A percentile compares a stretch with the other conserved stretches of the same genome.
phyloP scores from a whole-genome alignment of 2,113 vertebrate species.

The Circaetus cinerascens region DNA sequence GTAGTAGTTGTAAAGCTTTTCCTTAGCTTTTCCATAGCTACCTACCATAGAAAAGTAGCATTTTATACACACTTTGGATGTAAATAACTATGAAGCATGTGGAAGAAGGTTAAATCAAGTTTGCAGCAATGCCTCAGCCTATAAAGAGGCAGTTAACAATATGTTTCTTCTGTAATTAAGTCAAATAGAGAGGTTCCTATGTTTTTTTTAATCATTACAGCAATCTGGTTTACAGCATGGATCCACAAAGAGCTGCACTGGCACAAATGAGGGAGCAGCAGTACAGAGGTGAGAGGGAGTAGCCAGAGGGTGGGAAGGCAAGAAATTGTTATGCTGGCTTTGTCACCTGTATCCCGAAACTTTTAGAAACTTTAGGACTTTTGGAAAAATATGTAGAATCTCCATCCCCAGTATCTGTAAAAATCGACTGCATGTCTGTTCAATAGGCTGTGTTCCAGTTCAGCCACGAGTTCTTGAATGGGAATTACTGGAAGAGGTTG shows the following conservation, averaged over 20 bases:
- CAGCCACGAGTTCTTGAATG: neutral
- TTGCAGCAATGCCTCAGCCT: neutral
- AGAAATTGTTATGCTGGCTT: neutral
- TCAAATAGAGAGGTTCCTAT: neutral
- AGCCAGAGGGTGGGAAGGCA: neutral
- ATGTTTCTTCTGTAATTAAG: neutral
- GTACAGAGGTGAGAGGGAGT: neutral
- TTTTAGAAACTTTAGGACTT: neutral
- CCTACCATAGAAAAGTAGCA: neutral
- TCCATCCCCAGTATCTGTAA: neutral
- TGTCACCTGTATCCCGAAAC: neutral
- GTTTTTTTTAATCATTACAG: neutral
- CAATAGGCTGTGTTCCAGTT: neutral
- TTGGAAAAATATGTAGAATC: neutral
- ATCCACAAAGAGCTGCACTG: neutral
- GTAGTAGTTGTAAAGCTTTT: neutral
- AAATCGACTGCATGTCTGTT: neutral
- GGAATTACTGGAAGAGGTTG: neutral
- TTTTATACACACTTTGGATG: neutral
- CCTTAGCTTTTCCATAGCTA: neutral
- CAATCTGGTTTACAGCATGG: neutral
- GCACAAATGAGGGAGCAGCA: neutral
- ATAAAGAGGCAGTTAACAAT: neutral
- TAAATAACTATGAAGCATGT: neutral
- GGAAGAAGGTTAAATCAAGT: neutral